Evolutionary conservation across 2,113 vertebrate genomes (phyloP), one percentile per base, ranked within the genome.

Genomic region (Ctenodactylus gundi): DNA sequence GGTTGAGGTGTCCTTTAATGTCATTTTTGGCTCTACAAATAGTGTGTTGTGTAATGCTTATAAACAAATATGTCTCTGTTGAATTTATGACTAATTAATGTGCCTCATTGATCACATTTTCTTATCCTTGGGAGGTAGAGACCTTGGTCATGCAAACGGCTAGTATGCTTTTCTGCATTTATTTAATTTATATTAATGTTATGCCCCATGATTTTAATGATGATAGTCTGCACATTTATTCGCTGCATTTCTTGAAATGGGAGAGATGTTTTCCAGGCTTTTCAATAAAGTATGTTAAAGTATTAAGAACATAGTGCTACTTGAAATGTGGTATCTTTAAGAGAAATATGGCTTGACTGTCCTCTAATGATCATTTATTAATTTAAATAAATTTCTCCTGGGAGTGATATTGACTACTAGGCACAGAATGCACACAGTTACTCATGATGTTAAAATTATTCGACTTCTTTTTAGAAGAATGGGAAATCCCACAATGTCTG

Each of bases 321-420:
- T 72, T 93, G 27, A 91, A 93, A 85, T 95, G 46, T 58, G 67
- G 49, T 75, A 51, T 46, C 90, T 80, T 92, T 77, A 93, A 85
- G 9, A 95, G 55, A 95, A 94, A 85, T 91, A 93, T 49, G 60
- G 70, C 84, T 88, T 94, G 62, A 39, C 49, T 82, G 8, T 83
- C 49, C 44, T n/a, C n/a, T 75, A 89, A 96, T 91, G 72, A 87
- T 92, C 88, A 93, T 94, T 94, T 85, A 77, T 95, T 92, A 94
- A 93, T 89, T 94, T 91, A 72, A 20, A 90, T 85, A 36, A 51
- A 90, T 94, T 90, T 83, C 17, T 87, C 93, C 67, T 92, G 77
- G 81, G 93, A 93, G 29, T 67, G 76, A 94, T 94, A 94, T 70
- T 94, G 91, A 95, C 25, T 85, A n/a, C 84, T 85, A 94, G 49